Evolutionary conservation across 1,140 invertebrate genomes (phyloP).

Genomic region (Nylanderia fulva): DNA sequence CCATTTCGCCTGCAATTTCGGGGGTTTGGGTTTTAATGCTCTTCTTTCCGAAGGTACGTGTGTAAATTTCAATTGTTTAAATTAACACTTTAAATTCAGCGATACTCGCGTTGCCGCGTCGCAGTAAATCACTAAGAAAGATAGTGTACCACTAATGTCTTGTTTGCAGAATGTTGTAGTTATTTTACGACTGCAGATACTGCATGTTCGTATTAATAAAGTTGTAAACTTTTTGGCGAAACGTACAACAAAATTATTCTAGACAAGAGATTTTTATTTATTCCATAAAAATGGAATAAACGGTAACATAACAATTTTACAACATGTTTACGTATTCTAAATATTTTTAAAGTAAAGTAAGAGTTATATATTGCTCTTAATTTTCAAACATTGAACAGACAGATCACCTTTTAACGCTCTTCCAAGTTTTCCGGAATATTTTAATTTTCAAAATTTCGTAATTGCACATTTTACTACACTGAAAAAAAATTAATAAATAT

Average conservation of each 20-base stretch:
- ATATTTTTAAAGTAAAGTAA: too few relatives aligned
- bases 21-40: slow-evolving; percentile 27
- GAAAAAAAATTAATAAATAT: too few relatives aligned
- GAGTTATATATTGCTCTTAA: too few relatives aligned
- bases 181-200: slow-evolving; percentile 36
- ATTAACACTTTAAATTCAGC: slow-evolving; percentile 51
- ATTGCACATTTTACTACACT: too few relatives aligned
- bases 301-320: too few relatives aligned
- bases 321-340: background rate
- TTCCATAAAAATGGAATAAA: background rate
- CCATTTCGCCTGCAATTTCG: background rate
- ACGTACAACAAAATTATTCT: background rate
- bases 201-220: background rate
- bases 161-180: background rate
- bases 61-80: slow-evolving; percentile 34
- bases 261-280: background rate
- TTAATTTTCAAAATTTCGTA: background rate
- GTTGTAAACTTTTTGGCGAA: background rate
- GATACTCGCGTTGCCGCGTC: background rate
- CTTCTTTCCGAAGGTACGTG: slow-evolving; percentile 9
- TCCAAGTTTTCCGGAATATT: background rate
- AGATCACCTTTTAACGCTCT: background rate
- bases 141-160: slow-evolving; percentile 11
- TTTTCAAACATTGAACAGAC: too few relatives aligned
- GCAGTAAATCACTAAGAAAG: slow-evolving; percentile 14